phyloP scores from a whole-genome alignment of 2,113 vertebrate genomes.

The Zingel zingel region DNA sequence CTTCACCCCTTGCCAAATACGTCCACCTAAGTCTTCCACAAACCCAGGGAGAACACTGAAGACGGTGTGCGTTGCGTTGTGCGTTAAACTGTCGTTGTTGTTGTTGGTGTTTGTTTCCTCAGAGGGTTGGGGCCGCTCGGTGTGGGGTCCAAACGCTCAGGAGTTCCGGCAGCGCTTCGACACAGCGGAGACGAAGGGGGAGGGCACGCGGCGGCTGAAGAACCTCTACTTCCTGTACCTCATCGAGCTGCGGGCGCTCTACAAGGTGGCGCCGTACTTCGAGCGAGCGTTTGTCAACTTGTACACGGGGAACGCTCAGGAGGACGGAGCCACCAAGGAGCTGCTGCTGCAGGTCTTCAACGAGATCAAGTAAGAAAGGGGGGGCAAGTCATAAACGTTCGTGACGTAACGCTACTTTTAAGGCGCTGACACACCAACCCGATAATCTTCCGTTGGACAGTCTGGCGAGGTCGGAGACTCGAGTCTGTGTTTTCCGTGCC shows the following conservation, averaged over 20 bases:
- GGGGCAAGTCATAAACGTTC: too few species aligned
- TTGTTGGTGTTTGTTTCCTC: background rate
- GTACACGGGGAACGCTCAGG: slow-evolving; percentile 91
- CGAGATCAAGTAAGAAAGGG: slow-evolving; percentile 88
- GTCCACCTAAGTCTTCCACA: too few species aligned
- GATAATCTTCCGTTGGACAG: too few species aligned
- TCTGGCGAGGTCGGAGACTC: too few species aligned
- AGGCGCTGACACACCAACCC: too few species aligned
- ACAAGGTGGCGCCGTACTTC: slow-evolving; percentile 94
- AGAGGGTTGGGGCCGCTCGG: slow-evolving; percentile 93
- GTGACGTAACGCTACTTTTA: too few species aligned
- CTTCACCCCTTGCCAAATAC: too few species aligned
- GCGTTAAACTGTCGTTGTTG: background rate
- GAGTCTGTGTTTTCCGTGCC: too few species aligned
- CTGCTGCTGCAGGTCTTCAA: slow-evolving; percentile 91
- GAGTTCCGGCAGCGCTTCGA: slow-evolving; percentile 94
- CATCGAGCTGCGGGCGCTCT: slow-evolving; percentile 95
- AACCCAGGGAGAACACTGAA: too few species aligned
- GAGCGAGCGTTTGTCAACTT: slow-evolving; percentile 92
- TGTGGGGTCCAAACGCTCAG: slow-evolving; percentile 92
- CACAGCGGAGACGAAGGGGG: slow-evolving; percentile 91
- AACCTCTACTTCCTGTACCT: slow-evolving; percentile 97
- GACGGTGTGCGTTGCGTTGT: too few species aligned
- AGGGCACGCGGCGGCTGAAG: slow-evolving; percentile 94
- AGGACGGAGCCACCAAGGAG: slow-evolving; percentile 91